A percentile compares a stretch with the other conserved stretches of the same genome.
Conservation (phyloP, 2,797 vertebrate species). For the Melanotaenia trifasciata region DNA sequence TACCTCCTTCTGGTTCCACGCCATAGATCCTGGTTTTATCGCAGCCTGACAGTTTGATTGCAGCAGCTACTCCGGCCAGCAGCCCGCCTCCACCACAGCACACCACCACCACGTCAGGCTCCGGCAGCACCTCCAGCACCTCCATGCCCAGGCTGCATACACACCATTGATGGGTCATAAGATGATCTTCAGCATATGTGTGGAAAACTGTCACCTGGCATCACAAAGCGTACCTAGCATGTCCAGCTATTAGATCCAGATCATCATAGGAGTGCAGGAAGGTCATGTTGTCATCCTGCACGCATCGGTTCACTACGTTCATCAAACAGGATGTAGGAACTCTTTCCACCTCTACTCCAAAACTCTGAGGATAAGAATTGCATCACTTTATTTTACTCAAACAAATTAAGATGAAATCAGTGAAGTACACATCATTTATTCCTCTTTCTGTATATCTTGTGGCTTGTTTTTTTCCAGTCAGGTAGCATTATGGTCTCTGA, state of each 20-base stretch:
- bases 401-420: too few species aligned
- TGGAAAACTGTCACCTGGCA: neutral
- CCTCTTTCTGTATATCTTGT: neutral
- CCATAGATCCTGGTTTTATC: conserved; percentile 81
- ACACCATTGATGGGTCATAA: neutral
- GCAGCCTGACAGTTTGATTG: conserved; percentile 82
- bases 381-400: neutral
- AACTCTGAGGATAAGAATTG: conserved; percentile 68
- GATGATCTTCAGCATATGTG: neutral
- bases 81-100: conserved; percentile 85
- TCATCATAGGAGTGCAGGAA: conserved; percentile 85
- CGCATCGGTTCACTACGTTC: conserved; percentile 78
- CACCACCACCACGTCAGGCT: conserved; percentile 84
- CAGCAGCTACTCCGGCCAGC: conserved; percentile 82
- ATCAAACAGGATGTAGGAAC: conserved; percentile 75
- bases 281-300: conserved; percentile 80
- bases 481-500: conserved; percentile 40
- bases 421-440: neutral
- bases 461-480: too few species aligned
- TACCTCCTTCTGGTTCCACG: conserved; percentile 85
- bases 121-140: conserved; percentile 77
- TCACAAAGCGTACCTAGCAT: conserved; percentile 77
- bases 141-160: conserved; percentile 79
- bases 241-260: conserved; percentile 83
- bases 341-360: conserved; percentile 82